phyloP scores from a whole-genome alignment of 1,140 invertebrate species.

The Platyura marginata region DNA sequence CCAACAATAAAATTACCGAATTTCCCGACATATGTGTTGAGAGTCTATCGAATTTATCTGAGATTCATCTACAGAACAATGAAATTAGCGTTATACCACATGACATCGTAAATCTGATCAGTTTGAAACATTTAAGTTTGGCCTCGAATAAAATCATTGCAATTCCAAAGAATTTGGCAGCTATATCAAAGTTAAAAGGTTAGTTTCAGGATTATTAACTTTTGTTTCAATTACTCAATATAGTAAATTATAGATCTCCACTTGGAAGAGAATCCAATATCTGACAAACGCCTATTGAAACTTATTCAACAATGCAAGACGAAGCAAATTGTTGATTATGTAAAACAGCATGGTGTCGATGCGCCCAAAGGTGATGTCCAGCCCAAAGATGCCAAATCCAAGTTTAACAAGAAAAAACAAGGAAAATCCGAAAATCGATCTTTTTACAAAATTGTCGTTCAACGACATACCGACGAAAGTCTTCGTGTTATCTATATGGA shows the following conservation, averaged over 20 bases:
- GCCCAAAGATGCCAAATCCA: conserved; percentile 20
- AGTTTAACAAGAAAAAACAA: conserved; percentile 28
- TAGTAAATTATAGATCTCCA: conserved; percentile 29
- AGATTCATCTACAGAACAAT: conserved; percentile 48
- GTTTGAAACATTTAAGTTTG: conserved; percentile 50
- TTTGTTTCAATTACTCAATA: conserved; percentile 1
- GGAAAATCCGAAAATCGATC: conserved; percentile 14
- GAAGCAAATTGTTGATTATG: conserved; percentile 48
- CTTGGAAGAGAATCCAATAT: conserved; percentile 50
- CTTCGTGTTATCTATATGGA: not conserved
- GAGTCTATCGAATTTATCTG: conserved; percentile 39
- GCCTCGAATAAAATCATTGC: conserved; percentile 41
- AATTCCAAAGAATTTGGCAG: conserved; percentile 42
- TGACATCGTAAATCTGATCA: conserved; percentile 33
- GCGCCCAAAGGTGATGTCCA: conserved; percentile 11
- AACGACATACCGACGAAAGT: not conserved
- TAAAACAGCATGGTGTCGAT: conserved; percentile 36
- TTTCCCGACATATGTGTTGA: conserved; percentile 44
- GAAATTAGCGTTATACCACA: conserved; percentile 39
- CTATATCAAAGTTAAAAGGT: conserved; percentile 50
- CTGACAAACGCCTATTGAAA: conserved; percentile 51
- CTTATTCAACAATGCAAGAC: conserved; percentile 46
- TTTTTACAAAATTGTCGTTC: conserved; percentile 5
- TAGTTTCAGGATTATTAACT: conserved; percentile 8
- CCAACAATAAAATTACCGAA: conserved; percentile 40